Conservation (phyloP, 2,888 invertebrate genomes). For the Tipula lateralis region DNA sequence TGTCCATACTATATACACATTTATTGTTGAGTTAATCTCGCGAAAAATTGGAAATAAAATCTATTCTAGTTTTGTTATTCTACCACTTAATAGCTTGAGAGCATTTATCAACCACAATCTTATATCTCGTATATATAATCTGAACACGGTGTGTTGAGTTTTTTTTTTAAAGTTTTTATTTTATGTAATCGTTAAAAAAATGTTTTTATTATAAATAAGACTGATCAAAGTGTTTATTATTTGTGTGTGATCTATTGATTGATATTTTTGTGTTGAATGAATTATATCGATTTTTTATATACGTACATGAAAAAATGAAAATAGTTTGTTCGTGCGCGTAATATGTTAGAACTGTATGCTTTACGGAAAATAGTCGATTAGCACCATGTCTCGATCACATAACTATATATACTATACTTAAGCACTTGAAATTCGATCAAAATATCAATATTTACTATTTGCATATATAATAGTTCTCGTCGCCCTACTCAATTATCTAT, state of each 20-base stretch:
- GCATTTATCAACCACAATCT: background rate
- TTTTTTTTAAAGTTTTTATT: background rate
- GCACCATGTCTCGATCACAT: background rate
- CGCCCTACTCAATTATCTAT: background rate
- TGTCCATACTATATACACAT: background rate
- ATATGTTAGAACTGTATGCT: background rate
- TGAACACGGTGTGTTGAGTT: background rate
- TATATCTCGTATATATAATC: background rate
- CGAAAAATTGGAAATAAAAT: background rate
- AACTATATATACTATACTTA: background rate
- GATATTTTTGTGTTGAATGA: slow-evolving; percentile 1
- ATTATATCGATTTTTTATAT: background rate
- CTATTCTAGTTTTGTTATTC: background rate
- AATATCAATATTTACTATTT: background rate
- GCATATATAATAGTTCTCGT: background rate
- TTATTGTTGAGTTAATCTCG: background rate
- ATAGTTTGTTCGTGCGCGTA: background rate
- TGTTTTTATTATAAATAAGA: background rate
- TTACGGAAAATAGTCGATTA: background rate
- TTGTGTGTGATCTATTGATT: background rate
- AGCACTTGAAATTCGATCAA: background rate
- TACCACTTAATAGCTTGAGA: background rate
- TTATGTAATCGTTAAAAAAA: background rate
- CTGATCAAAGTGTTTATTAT: background rate
- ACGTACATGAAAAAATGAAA: background rate